phyloP scores from a whole-genome alignment of 1,140 invertebrate genomes.

The Radopholus similis region DNA sequence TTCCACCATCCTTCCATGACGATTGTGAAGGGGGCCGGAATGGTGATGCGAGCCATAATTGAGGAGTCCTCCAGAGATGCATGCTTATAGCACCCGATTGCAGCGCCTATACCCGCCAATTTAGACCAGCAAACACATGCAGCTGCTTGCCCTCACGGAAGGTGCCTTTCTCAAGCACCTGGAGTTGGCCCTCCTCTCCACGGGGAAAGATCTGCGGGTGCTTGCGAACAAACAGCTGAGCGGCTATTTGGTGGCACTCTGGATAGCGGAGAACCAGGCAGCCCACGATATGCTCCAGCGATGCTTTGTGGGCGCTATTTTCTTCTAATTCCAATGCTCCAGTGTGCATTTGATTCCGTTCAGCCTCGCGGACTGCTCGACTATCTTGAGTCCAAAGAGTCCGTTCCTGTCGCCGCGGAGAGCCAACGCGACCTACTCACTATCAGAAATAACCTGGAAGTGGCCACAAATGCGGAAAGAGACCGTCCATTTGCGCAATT shows the following conservation, averaged over 20 bases:
- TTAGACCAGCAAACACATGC: constrained; percentile 77
- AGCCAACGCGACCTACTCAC: constrained; percentile 73
- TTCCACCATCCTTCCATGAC: constrained; percentile 96
- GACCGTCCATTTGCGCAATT: constrained; percentile 47
- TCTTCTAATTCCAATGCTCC: no score
- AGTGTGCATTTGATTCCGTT: no score
- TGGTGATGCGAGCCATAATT: constrained; percentile 93
- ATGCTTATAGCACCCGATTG: neutral
- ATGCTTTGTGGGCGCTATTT: constrained; percentile 70
- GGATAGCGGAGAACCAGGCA: constrained; percentile 87
- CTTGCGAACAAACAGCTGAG: constrained; percentile 79
- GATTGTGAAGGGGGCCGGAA: constrained; percentile 92
- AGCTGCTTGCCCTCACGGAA: constrained; percentile 88
- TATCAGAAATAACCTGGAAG: constrained; percentile 86
- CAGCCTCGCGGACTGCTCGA: constrained; percentile 76
- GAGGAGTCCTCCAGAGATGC: constrained; percentile 86
- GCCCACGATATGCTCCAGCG: constrained; percentile 81
- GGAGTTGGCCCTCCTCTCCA: constrained; percentile 81
- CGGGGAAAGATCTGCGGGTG: constrained; percentile 66
- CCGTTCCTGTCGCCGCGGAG: constrained; percentile 70
- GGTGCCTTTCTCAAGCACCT: constrained; percentile 91
- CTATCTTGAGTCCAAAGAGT: constrained; percentile 81
- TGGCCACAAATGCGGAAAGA: constrained; percentile 70
- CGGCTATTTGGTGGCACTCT: constrained; percentile 90
- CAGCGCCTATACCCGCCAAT: neutral